Evolutionary conservation across 2,113 vertebrate genomes (phyloP).

Genomic region (Dendrocopos noguchii): DNA sequence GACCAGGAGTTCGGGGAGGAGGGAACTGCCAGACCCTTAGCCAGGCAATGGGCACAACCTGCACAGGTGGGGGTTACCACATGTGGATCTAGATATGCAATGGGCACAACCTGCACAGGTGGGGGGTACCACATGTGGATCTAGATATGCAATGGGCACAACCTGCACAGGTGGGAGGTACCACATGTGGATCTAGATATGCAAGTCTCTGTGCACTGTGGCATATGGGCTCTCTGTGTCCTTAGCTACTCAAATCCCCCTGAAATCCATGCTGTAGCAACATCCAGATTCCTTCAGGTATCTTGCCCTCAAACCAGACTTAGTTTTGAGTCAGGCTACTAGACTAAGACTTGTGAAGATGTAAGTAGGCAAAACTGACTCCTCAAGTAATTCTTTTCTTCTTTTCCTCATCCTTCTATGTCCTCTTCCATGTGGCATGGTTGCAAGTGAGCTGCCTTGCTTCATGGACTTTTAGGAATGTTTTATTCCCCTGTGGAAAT

Average conservation of each 20-base stretch:
- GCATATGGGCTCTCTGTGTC: not conserved
- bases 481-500: not conserved
- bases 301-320: not conserved
- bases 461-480: not conserved
- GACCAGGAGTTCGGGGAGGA: rapidly evolving
- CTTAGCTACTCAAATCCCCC: not conserved
- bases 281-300: not conserved
- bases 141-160: not conserved
- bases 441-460: not conserved
- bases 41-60: not conserved
- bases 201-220: not conserved
- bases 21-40: not conserved
- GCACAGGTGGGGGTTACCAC: not conserved
- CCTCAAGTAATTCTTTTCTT: not conserved
- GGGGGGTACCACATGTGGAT: not conserved
- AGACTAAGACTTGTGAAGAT: not conserved
- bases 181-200: not conserved
- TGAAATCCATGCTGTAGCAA: not conserved
- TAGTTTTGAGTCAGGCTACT: not conserved
- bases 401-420: not conserved
- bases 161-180: not conserved
- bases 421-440: not conserved
- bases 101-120: not conserved
- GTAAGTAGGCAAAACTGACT: not conserved
- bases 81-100: not conserved